Evolutionary conservation across 2,113 vertebrate species (phyloP), one percentile per base, ranked within the genome.

Genomic region (Nibea albiflora): DNA sequence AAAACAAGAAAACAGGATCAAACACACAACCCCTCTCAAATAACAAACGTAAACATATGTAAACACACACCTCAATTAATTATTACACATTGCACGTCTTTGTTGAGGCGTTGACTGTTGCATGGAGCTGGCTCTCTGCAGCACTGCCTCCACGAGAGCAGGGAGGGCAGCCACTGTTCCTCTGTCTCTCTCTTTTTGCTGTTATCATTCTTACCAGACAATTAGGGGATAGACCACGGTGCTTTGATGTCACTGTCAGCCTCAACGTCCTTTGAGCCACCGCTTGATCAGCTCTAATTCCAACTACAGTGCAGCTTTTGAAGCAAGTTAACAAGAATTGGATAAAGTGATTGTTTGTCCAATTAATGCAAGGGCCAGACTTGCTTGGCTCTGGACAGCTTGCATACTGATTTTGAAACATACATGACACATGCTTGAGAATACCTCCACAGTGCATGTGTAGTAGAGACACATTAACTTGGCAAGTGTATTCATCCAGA

Each of bases 121-220:
- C 78, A 63, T 14, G 39, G 54, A 72, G 46, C 65, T 28, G 19
- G 57, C 77, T 73, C 65, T 84, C 61, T 76, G 58, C 75, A 74
- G 76, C 78, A 31, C 24, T 62, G 85, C 75, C 58, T 87, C 69
- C 19, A 24, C n/a, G 1, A 62, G 46, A 84, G 81, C 74, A 50
- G 77, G 68, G 81, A 79, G 80, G 81, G 82, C 76, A 67, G 65
- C 75, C 35, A 47, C 80, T 81, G 73, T 54, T 83, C 61, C 69
- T 67, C 71, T 31, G 71, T 57, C 79, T 90, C 75, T 90, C 75
- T 64, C 54, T 83, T 7, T 39, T 57, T 75, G 66, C 90, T 80
- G 71, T 92, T 90, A 92, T 93, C 88, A 90, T 83, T 91, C 88
- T 87, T 90, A 84, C 80, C 89, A 92, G 91, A 92, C 88, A 91